These are phyloP conservation scores for Clarias fuscus DNA, from an alignment of 2,797 vertebrate genomes.

Conservation along the genomic window DNA sequence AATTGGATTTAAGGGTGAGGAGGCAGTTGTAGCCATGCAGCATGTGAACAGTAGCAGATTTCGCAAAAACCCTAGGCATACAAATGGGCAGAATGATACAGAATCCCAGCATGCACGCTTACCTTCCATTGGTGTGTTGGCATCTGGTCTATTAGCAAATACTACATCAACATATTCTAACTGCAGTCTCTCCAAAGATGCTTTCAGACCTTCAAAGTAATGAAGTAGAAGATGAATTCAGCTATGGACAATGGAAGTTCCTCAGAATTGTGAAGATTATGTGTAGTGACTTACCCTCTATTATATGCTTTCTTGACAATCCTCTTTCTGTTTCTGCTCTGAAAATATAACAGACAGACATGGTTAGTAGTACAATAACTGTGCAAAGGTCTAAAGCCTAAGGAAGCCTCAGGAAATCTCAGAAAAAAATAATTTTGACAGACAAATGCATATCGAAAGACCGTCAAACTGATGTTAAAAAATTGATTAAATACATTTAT, in stretches of 20 bases:
- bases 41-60: neutral
- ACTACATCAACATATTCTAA: constrained; percentile 93
- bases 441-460: neutral
- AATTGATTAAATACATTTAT: neutral
- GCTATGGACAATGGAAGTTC: neutral
- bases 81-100: neutral
- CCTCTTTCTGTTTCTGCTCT: constrained; percentile 93
- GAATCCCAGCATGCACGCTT: constrained; percentile 49
- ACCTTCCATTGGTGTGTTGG: constrained; percentile 97
- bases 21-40: neutral
- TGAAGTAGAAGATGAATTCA: constrained; percentile 10
- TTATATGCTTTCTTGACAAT: constrained; percentile 92
- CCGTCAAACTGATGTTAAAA: neutral
- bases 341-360: constrained; percentile 58
- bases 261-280: neutral
- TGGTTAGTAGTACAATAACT: neutral
- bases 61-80: neutral
- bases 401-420: neutral
- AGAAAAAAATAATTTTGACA: neutral
- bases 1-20: neutral
- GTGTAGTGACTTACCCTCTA: constrained; percentile 81
- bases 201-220: constrained; percentile 79
- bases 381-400: neutral
- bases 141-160: constrained; percentile 91
- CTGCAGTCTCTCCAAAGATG: constrained; percentile 87